Evolutionary conservation across 2,888 invertebrate genomes (phyloP).

Genomic region (Acanthosoma haemorrhoidale): DNA sequence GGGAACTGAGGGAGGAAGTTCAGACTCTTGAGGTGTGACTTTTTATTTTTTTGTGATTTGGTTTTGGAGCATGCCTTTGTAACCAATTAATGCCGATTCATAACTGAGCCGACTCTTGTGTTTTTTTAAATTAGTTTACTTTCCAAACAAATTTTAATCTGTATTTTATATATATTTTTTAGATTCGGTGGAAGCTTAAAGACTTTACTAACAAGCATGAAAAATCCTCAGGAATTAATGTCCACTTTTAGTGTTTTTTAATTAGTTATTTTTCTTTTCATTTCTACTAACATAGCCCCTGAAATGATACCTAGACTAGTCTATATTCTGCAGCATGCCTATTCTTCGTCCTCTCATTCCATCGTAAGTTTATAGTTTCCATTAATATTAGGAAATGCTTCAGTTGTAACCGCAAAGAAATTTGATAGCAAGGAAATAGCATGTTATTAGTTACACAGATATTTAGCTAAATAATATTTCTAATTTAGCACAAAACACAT

Average conservation of each 20-base stretch:
- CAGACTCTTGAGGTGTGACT: slow-evolving; percentile 45
- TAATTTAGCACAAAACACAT: no score
- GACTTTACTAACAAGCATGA: neutral
- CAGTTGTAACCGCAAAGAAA: neutral
- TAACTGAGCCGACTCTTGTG: no score
- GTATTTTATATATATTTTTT: neutral
- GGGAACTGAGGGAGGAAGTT: slow-evolving; percentile 64
- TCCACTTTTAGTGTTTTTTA: no score
- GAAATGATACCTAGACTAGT: neutral
- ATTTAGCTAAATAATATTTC: no score
- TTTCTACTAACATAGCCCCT: neutral
- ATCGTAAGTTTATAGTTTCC: neutral
- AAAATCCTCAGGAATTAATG: no score
- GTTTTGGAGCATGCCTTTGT: neutral
- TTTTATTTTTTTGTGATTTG: neutral
- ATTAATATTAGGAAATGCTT: neutral
- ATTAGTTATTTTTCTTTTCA: no score
- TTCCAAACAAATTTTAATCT: neutral
- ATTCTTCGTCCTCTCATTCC: neutral
- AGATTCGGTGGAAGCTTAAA: neutral
- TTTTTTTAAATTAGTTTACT: no score
- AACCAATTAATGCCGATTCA: no score
- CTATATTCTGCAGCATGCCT: neutral
- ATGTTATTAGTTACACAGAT: no score
- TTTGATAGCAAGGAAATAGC: neutral